Percentiles rank a stretch among this genome's conserved stretches.
These are phyloP conservation scores for Neotoma lepida DNA, from an alignment of 2,113 vertebrate species.

Conservation along the genomic window DNA sequence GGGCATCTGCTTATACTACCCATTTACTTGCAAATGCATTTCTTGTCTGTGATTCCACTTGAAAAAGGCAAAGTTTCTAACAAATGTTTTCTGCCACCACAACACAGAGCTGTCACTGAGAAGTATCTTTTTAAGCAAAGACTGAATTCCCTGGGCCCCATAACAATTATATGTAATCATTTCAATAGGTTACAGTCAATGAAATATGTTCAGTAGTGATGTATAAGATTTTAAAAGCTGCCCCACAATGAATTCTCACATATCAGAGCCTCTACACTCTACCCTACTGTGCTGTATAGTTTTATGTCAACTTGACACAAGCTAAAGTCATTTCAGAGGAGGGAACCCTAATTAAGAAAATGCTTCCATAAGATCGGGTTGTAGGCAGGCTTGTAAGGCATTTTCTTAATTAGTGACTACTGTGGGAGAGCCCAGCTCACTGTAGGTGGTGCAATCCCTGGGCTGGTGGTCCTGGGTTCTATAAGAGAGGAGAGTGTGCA, in stretches of 20 bases:
- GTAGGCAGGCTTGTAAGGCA: neutral
- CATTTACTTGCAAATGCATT: neutral
- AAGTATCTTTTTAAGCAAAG: constrained; percentile 4
- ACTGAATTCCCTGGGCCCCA: neutral
- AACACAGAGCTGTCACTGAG: neutral
- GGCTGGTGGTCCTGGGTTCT: neutral
- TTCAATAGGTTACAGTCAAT: neutral
- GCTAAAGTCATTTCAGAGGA: neutral
- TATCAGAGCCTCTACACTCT: neutral
- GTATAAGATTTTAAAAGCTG: neutral
- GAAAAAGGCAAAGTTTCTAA: neutral
- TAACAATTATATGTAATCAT: neutral
- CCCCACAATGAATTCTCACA: neutral
- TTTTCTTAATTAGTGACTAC: neutral
- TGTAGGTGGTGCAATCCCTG: neutral
- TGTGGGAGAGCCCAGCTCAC: neutral
- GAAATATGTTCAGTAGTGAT: neutral
- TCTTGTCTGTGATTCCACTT: neutral
- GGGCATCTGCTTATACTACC: neutral
- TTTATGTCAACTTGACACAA: neutral
- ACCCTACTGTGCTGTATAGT: neutral
- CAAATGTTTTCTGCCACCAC: neutral
- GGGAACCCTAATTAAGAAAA: neutral
- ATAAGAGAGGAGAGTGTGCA: neutral
- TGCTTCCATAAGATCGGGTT: neutral